Percentiles rank a stretch among this genome's conserved stretches.
These are phyloP conservation scores for Scaptomyza polygonia DNA, from an alignment of 2,888 invertebrate species.

Conservation along the genomic window DNA sequence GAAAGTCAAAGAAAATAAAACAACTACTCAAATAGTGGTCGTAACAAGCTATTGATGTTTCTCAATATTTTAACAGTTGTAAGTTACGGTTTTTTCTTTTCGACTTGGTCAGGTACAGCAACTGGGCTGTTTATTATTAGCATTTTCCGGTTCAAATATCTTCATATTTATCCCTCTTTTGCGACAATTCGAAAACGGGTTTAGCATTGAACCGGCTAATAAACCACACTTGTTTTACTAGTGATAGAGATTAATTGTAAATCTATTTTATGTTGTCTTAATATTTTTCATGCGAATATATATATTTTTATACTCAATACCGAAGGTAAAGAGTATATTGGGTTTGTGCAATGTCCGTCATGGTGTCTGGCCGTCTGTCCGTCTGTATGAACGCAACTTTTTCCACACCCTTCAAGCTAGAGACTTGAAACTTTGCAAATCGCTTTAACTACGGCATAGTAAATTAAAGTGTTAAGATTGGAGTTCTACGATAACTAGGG, in stretches of 20 bases:
- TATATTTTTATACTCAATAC: no score
- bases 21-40: constrained; percentile 23
- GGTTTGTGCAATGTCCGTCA: no score
- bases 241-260: background rate
- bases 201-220: constrained; percentile 18
- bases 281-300: constrained; percentile 4
- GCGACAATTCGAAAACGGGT: constrained; percentile 32
- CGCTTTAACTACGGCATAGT: no score
- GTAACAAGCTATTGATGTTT: background rate
- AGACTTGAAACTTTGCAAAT: no score
- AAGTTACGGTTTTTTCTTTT: background rate
- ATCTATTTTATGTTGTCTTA: background rate
- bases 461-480: no score
- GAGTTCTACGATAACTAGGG: no score
- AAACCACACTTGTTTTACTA: constrained; percentile 45
- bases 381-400: no score
- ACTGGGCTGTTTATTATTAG: constrained; percentile 6
- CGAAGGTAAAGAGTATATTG: no score
- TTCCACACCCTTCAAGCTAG: no score
- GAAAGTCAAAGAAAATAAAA: constrained; percentile 1
- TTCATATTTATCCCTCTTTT: constrained; percentile 12
- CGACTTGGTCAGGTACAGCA: constrained; percentile 6
- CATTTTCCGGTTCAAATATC: constrained; percentile 1
- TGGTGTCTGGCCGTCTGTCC: no score
- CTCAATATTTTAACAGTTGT: constrained; percentile 37